Evolutionary conservation across 2,888 invertebrate species (phyloP), one percentile per base, ranked within the genome.

Genomic region (Eledone cirrhosa): DNA sequence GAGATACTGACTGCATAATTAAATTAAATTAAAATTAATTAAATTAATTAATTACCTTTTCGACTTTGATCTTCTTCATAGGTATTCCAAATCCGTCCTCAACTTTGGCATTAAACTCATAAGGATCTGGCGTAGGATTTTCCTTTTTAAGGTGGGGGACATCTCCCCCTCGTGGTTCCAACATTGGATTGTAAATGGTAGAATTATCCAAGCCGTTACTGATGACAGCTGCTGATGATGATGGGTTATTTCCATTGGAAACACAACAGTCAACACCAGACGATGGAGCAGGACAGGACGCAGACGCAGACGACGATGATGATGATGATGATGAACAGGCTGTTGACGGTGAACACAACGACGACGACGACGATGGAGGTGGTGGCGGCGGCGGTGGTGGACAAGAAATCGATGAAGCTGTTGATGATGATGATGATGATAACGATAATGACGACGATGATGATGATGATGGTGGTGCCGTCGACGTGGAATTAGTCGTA

Each of bases 101-200:
- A 59, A 87, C 87, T 82, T 88, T 88, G 78, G 88, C 88, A 83
- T 88, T 88, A 82, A 88, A 88, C 77, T 88, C 88, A 80, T 88
- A 88, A 2, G 88, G 88, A 78, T 88, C 87, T 29, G 84, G 85
- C 19, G 84, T 81, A 33, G 85, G 83, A 29, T 85, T 83, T 79
- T 87, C 85, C 80, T 86, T 84, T 79, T 84, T 86, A 63, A 81
- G 79, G 16, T 83, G 82, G 24, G 65, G 59, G 27, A 65, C 48
- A 77, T 65, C 65, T 33, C 77, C 77, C 29, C 59, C 33, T 24
- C 59, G 53, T 41, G 76, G 77, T 77, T 63, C 63, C 77, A 59
- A 48, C 41, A 65, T 33, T 48, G 41, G 59, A 29, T 29, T 59
- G 33, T 48, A 59, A 22, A 53, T 77, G 48, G 72, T 41, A 72